These are phyloP conservation scores for Trilocha varians DNA, from an alignment of 2,888 invertebrate genomes.

Conservation along the genomic window DNA sequence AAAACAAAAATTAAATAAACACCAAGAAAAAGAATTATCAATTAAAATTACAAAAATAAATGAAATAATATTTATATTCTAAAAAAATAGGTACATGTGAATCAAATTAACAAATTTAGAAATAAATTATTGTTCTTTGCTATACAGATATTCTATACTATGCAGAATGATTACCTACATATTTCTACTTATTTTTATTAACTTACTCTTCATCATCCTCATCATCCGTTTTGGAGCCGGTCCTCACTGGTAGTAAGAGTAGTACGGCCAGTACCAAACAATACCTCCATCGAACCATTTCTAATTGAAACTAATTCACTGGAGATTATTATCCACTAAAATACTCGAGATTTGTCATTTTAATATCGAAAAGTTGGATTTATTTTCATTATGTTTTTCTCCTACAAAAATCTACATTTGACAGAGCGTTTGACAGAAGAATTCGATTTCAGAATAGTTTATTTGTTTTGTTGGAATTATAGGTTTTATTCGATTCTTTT, in stretches of 20 bases:
- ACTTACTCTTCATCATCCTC: slow-evolving; percentile 46
- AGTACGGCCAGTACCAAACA: slow-evolving; percentile 46
- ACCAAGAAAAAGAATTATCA: too few species aligned
- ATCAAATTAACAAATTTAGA: too few species aligned
- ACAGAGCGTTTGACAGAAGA: slow-evolving; percentile 32
- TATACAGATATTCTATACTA: too few species aligned
- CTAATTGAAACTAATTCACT: slow-evolving; percentile 9
- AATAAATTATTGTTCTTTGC: too few species aligned
- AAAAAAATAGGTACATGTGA: too few species aligned
- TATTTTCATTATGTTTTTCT: slow-evolving; percentile 20
- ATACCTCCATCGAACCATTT: slow-evolving; percentile 56
- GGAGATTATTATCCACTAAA: slow-evolving; percentile 20
- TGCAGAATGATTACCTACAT: neutral
- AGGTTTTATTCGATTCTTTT: too few species aligned
- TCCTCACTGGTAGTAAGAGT: slow-evolving; percentile 39
- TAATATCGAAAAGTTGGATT: slow-evolving; percentile 34
- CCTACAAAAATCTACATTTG: slow-evolving; percentile 37
- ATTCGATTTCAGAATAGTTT: slow-evolving; percentile 55
- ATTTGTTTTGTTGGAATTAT: too few species aligned
- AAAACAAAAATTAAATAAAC: too few species aligned
- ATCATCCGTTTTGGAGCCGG: slow-evolving; percentile 34
- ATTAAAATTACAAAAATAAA: too few species aligned
- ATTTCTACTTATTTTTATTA: neutral
- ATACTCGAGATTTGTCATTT: slow-evolving; percentile 60
- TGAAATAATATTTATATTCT: too few species aligned